Conservation (phyloP, 2,113 vertebrate genomes). For the Plecotus auritus region DNA sequence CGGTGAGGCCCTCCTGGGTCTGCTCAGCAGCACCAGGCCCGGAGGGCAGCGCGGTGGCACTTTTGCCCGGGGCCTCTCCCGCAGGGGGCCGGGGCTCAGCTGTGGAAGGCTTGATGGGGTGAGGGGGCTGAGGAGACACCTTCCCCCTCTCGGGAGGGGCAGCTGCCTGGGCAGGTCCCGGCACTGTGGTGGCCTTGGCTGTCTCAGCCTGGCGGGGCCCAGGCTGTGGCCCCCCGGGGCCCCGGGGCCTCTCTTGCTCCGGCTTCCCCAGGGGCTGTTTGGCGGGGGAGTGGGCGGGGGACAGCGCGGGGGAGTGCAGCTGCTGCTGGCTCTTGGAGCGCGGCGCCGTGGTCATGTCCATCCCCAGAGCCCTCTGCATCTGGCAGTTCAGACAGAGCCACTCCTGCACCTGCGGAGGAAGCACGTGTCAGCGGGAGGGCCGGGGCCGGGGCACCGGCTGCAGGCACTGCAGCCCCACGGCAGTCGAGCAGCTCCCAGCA, state of each 20-base stretch:
- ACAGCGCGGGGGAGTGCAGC: slow-evolving; percentile 89
- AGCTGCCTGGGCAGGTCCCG: slow-evolving; percentile 81
- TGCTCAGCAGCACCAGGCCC: slow-evolving; percentile 87
- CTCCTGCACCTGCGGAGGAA: slow-evolving; percentile 91
- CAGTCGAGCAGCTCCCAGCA: background rate
- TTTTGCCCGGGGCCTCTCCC: slow-evolving; percentile 86
- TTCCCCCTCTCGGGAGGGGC: slow-evolving; percentile 87
- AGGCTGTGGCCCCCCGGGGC: slow-evolving; percentile 54
- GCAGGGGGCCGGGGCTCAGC: slow-evolving; percentile 87
- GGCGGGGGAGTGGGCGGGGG: slow-evolving; percentile 85
- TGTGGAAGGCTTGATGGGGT: slow-evolving; percentile 81
- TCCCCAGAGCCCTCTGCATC: slow-evolving; percentile 98
- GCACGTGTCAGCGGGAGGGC: background rate
- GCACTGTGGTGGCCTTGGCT: slow-evolving; percentile 78
- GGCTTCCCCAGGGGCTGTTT: slow-evolving; percentile 79
- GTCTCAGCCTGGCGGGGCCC: slow-evolving; percentile 65
- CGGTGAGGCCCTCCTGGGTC: slow-evolving; percentile 94
- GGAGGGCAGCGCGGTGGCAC: slow-evolving; percentile 71
- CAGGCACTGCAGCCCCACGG: background rate
- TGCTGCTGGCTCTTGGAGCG: slow-evolving; percentile 98
- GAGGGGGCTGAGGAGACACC: slow-evolving; percentile 84
- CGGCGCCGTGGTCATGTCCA: slow-evolving; percentile 98
- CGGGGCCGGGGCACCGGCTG: background rate
- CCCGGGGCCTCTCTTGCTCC: slow-evolving; percentile 67
- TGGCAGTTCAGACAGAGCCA: slow-evolving; percentile 99